phyloP scores from a whole-genome alignment of 2,888 invertebrate species.

The Aphelenchoides bicaudatus region DNA sequence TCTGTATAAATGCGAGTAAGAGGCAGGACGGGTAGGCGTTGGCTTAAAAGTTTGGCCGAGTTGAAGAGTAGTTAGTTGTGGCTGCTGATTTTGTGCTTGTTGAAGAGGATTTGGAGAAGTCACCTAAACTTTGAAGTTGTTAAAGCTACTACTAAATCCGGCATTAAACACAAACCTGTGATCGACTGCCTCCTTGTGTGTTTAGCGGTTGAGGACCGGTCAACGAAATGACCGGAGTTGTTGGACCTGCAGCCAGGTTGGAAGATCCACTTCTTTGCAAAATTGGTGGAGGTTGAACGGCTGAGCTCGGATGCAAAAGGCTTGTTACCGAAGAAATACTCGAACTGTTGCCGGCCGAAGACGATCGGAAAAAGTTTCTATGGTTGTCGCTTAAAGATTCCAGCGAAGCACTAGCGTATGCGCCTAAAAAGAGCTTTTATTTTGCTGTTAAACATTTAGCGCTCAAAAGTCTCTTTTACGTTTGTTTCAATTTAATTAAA shows the following conservation, averaged over 20 bases:
- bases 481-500: too few relatives aligned
- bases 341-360: slow-evolving; percentile 15
- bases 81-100: slow-evolving; percentile 13
- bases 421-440: too few relatives aligned
- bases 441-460: too few relatives aligned
- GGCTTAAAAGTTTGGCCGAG: slow-evolving; percentile 14
- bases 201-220: background rate
- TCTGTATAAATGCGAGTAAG: slow-evolving; percentile 2
- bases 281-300: slow-evolving; percentile 10
- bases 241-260: too few relatives aligned
- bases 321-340: background rate
- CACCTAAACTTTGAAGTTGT: too few relatives aligned
- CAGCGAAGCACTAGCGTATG: background rate
- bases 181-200: slow-evolving; percentile 3
- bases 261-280: slow-evolving; percentile 13
- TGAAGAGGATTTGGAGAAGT: slow-evolving; percentile 15
- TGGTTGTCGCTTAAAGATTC: slow-evolving; percentile 15
- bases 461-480: too few relatives aligned
- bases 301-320: slow-evolving; percentile 16
- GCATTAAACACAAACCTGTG: too few relatives aligned
- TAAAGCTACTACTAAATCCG: too few relatives aligned
- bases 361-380: slow-evolving; percentile 11
- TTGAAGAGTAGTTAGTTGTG: slow-evolving; percentile 4
- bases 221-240: background rate
- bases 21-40: slow-evolving; percentile 19